These are phyloP conservation scores for Dryobotodes eremita DNA, from an alignment of 2,888 invertebrate genomes.

Conservation along the genomic window DNA sequence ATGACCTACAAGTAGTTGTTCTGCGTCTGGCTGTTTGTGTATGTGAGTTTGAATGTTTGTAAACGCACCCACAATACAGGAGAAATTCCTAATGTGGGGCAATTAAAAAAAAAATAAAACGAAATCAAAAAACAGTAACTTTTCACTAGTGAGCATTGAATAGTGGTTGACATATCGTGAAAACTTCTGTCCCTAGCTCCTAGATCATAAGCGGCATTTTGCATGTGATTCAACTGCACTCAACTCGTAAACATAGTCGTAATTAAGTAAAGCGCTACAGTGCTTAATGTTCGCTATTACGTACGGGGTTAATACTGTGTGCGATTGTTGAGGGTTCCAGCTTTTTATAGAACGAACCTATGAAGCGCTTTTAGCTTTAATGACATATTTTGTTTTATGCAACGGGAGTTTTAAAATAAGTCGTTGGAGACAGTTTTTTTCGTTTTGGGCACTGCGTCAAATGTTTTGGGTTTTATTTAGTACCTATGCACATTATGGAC, in stretches of 20 bases:
- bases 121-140: no score
- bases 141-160: background rate
- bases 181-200: slow-evolving; percentile 39
- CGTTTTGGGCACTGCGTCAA: background rate
- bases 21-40: no score
- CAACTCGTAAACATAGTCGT: slow-evolving; percentile 71
- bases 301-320: slow-evolving; percentile 57
- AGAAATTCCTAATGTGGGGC: no score
- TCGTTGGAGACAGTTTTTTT: background rate
- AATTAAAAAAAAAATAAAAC: no score
- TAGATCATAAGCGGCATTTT: slow-evolving; percentile 59
- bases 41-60: no score
- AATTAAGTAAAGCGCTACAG: slow-evolving; percentile 72
- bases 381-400: slow-evolving; percentile 30
- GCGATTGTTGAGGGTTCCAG: slow-evolving; percentile 49
- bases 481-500: background rate
- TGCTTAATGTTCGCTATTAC: slow-evolving; percentile 66
- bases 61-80: no score
- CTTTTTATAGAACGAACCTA: slow-evolving; percentile 43
- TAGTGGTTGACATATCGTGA: slow-evolving; percentile 2
- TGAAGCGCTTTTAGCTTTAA: slow-evolving; percentile 55
- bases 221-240: slow-evolving; percentile 72
- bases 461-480: background rate
- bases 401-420: background rate
- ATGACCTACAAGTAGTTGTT: no score